Percentiles rank a stretch among this genome's conserved stretches.
phyloP scores from a whole-genome alignment of 2,113 vertebrate species.

The Cephalopterus ornatus region DNA sequence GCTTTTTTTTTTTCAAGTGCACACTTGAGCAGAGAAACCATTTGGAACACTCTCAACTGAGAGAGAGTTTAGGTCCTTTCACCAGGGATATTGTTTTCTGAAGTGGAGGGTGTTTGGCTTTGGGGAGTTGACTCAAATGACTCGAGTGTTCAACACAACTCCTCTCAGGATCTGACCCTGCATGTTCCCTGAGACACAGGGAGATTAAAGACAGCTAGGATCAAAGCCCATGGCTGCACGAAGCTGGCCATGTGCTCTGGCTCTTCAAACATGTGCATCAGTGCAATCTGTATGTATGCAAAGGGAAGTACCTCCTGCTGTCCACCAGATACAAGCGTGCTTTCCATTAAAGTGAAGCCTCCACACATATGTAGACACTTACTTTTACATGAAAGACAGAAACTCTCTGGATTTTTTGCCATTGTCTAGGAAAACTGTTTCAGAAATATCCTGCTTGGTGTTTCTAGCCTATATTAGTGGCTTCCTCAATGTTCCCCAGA shows the following conservation, averaged over 20 bases:
- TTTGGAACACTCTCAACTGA: background rate
- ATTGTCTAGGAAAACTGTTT: background rate
- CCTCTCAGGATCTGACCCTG: background rate
- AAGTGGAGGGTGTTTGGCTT: background rate
- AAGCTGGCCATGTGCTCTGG: background rate
- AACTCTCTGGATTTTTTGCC: background rate
- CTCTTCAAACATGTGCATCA: background rate
- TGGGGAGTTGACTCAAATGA: background rate
- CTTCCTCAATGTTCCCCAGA: background rate
- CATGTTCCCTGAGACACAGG: background rate
- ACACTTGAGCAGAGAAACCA: background rate
- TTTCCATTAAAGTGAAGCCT: background rate
- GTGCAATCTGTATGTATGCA: background rate
- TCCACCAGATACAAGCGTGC: background rate
- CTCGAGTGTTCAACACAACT: background rate
- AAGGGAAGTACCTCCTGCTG: constrained; percentile 31
- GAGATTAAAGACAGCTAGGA: background rate
- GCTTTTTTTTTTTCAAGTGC: background rate
- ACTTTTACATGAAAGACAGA: constrained; percentile 7
- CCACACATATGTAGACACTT: background rate
- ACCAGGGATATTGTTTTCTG: background rate
- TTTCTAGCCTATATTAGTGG: background rate
- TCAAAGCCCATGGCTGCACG: background rate
- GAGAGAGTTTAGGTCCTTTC: background rate
- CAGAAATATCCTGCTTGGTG: background rate